Conservation (phyloP, 1,140 invertebrate species). For the Drosophila lacertosa region DNA sequence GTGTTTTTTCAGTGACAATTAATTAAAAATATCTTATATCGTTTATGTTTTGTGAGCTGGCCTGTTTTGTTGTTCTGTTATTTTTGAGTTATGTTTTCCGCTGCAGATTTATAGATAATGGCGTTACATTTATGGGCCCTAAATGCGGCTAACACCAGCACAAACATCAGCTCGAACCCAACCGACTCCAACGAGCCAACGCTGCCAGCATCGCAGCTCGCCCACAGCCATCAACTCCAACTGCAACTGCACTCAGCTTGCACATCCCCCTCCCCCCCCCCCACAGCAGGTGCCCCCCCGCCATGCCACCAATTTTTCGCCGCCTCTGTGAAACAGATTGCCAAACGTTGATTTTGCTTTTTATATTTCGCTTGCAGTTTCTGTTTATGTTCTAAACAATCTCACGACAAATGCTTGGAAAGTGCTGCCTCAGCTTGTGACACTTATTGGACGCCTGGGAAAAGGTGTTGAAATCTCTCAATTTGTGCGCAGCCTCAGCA, state of each 20-base stretch:
- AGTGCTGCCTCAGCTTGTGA: constrained; percentile 54
- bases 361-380: constrained; percentile 19
- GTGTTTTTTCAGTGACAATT: constrained; percentile 58
- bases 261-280: background rate
- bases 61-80: constrained; percentile 56
- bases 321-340: constrained; percentile 35
- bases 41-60: constrained; percentile 58
- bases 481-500: constrained; percentile 54
- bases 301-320: no score
- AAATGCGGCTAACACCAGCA: constrained; percentile 48
- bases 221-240: background rate
- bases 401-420: constrained; percentile 49
- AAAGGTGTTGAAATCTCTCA: constrained; percentile 63
- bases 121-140: constrained; percentile 74
- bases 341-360: constrained; percentile 41
- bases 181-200: background rate
- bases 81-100: constrained; percentile 82
- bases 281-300: no score
- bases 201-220: constrained; percentile 21
- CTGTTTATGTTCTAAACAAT: constrained; percentile 41
- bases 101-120: constrained; percentile 77
- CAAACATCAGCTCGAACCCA: background rate
- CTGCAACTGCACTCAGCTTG: no score
- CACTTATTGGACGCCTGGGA: constrained; percentile 33
- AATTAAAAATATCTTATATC: constrained; percentile 81